Evolutionary conservation across 2,797 vertebrate genomes (phyloP), one percentile per base, ranked within the genome.

Genomic region (Rallus crepitans): DNA sequence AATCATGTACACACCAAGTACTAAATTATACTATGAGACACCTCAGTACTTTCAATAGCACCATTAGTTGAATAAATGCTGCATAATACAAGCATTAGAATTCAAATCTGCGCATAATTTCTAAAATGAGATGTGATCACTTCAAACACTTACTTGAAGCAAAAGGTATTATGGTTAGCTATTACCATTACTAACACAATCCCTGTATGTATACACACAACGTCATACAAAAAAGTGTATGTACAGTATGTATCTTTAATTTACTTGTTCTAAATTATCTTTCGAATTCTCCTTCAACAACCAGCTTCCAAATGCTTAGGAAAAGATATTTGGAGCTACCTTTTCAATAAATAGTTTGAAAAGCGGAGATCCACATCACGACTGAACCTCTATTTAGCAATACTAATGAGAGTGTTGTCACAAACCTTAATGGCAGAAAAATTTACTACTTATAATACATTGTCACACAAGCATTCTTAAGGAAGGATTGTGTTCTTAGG

Each of bases 21-120:
- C 61, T 93, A 90, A 95, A 96, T 95, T 94, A 79, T 19, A 33
- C 30, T 3, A 30, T 37, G 30, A 86, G 82, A 88, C 0, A 5
- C 80, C 85, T 91, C 70, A 76, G 52, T 77, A 63, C 73, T 94
- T 92, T 94, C 89, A 90, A 82, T 57, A 24, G 45, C 85, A 82
- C 73, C 73, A 90, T 94, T 95, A 96, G 73, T 13, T 82, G 70
- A 92, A 86, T 91, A 88, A 94, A 95, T 84, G 78, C 83, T 84
- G 90, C 63, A 89, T 93, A 95, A 93, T 89, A 12, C 24, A 80
- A 50, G 47, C 53, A 90, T 82, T 90, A 50, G 39, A 59, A 93
- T 93, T 96, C 75, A 94, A 94, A 94, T 84, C 55, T 87, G 35
- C 33, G 70, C 25, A 40, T 73, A 84, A 95, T 90, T 91, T 87